A percentile compares a stretch with the other conserved stretches of the same genome.
Evolutionary conservation across 1,140 invertebrate genomes (phyloP).

Genomic region (Drosophila orena): DNA sequence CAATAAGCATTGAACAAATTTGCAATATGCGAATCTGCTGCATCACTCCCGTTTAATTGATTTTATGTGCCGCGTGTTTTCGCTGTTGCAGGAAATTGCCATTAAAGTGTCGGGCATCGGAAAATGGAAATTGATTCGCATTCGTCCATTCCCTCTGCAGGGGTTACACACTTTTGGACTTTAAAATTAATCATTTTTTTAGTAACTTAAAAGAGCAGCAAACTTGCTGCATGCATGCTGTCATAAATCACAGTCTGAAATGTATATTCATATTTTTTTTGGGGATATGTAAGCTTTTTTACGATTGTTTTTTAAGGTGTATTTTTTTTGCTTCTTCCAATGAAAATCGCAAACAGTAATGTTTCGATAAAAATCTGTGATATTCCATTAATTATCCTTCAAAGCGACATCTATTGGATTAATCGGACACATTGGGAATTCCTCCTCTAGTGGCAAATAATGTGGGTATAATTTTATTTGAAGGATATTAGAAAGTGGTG

Average conservation of each 20-base stretch:
- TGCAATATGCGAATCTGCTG: conserved; percentile 71
- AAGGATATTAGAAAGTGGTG: conserved; percentile 66
- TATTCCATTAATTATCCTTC: background rate
- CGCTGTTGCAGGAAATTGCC: conserved; percentile 29
- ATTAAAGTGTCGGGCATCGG: conserved; percentile 5
- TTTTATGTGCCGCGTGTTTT: conserved; percentile 56
- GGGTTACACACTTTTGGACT: background rate
- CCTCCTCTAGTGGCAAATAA: conserved; percentile 31
- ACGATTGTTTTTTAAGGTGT: too few relatives aligned
- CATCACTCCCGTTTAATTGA: conserved; percentile 76
- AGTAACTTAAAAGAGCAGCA: background rate
- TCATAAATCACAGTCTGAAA: background rate
- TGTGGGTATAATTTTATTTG: conserved; percentile 37
- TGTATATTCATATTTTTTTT: background rate
- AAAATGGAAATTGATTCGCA: conserved; percentile 40
- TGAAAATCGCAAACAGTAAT: too few relatives aligned
- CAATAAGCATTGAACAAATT: conserved; percentile 67
- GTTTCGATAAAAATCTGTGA: background rate
- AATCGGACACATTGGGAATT: background rate
- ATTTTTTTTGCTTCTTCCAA: too few relatives aligned
- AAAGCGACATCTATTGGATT: conserved; percentile 46
- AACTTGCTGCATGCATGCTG: too few relatives aligned
- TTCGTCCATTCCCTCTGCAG: conserved; percentile 1
- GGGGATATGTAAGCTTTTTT: too few relatives aligned
- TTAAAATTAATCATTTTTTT: background rate